Evolutionary conservation across 1,140 invertebrate species (phyloP), one percentile per base, ranked within the genome.

Genomic region (Tribolium madens): DNA sequence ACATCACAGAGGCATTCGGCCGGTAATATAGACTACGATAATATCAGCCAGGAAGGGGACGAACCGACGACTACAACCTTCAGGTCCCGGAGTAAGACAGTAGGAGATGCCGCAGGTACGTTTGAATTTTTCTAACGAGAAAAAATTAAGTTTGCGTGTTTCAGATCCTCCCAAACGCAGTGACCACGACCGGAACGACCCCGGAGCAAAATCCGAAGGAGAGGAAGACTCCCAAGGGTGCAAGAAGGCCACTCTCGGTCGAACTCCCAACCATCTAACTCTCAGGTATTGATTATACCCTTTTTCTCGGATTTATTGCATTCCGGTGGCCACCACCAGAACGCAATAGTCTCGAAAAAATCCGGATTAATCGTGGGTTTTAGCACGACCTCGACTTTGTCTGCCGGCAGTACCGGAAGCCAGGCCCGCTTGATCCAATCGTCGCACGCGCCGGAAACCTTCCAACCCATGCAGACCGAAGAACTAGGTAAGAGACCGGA

Each of bases 371-470:
- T 57, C 47, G 7, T 74, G 72, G n/a, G 1, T 60, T 76, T 71
- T 76, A 94, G 95, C 88, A 97, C 96, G 79, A 96, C 95, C 76
- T 97, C 96, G 75, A 97, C 96, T 7, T 91, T 97, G 84, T 97
- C 96, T 78, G 95, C 96, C 75, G 95, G 96, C 80, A 97, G 95
- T 86, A 97, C 95, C 50, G 95, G 96, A 81, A 96, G 94, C 84
- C 96, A 97, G 86, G 96, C 96, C 13, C 92, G 95, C 82, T 91
- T 98, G 77, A 97, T 97, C 84, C 96, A 97, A 87, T 95, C 95
- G 74, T 97, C 96, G 78, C 94, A 97, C 87, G 94, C 96, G 82
- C 96, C 96, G 48, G 92, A 95, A 80, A 94, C 93, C 83, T 96
- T 96, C 87, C 94, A 96, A 79, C 94, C 94, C 17, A 91, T 93